phyloP scores from a whole-genome alignment of 2,797 vertebrate species.

The Takifugu ocellatus region DNA sequence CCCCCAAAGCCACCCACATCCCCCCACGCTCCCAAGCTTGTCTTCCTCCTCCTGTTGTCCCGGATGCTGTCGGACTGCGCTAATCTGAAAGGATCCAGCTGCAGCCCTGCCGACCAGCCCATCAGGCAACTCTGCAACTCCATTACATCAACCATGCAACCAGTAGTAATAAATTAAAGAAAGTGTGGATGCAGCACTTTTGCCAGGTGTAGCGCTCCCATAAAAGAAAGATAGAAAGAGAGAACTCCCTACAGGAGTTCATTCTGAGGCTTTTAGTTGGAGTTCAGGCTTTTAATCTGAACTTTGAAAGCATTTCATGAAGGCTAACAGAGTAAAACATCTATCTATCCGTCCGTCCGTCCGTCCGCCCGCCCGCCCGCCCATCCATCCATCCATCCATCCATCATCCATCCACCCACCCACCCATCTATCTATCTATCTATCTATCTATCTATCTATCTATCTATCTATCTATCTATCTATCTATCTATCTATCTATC shows the following conservation, averaged over 20 bases:
- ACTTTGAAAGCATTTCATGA: background rate
- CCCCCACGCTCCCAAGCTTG: constrained; percentile 28
- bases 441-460: too few species aligned
- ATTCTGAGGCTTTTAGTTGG: background rate
- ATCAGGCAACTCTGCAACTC: constrained; percentile 44
- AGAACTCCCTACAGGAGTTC: constrained; percentile 11
- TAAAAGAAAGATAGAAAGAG: constrained; percentile 22
- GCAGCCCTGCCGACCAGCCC: constrained; percentile 38
- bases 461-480: too few species aligned
- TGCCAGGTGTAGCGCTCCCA: constrained; percentile 20
- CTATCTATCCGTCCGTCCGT: too few species aligned
- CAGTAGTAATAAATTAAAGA: constrained; percentile 42
- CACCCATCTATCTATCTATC: too few species aligned
- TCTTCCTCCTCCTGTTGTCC: constrained; percentile 49
- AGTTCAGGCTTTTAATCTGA: background rate
- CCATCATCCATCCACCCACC: too few species aligned
- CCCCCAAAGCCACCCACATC: too few species aligned
- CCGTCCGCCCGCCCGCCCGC: too few species aligned
- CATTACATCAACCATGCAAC: constrained; percentile 50
- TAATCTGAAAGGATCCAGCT: constrained; percentile 41
- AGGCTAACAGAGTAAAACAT: background rate
- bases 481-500: too few species aligned
- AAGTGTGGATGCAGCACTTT: constrained; percentile 51
- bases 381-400: too few species aligned
- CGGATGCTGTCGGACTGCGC: constrained; percentile 28